Evolutionary conservation across 2,888 invertebrate species (phyloP).

Genomic region (Oxytorus armatus): DNA sequence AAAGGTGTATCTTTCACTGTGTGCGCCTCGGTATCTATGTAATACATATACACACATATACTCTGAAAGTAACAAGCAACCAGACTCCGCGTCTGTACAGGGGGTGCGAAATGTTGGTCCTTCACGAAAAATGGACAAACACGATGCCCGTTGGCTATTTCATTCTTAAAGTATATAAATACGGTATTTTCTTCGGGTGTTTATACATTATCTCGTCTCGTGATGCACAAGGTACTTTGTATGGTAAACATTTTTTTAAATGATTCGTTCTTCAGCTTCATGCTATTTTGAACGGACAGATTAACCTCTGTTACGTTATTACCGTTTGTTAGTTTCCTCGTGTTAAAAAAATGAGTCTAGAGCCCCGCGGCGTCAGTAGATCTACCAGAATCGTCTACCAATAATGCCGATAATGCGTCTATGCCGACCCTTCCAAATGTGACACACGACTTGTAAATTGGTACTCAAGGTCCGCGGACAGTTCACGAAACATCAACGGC

Average conservation of each 20-base stretch:
- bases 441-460: no score
- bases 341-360: no score
- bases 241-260: background rate
- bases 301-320: background rate
- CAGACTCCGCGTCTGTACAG: constrained; percentile 25
- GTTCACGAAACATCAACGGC: no score
- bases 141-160: constrained; percentile 45
- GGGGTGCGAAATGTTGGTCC: constrained; percentile 37
- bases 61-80: constrained; percentile 13
- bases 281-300: background rate
- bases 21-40: background rate
- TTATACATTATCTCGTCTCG: background rate
- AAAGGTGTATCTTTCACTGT: constrained; percentile 33
- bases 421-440: no score
- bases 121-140: constrained; percentile 57
- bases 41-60: background rate
- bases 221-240: background rate
- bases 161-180: constrained; percentile 30
- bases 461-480: no score
- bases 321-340: background rate
- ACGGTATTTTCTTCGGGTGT: background rate
- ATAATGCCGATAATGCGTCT: no score
- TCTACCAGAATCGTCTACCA: no score
- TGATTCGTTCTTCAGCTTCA: no score
- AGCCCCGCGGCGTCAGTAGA: no score